Evolutionary conservation across 2,797 vertebrate genomes (phyloP).

Genomic region (Cyprinodon diabolis): DNA sequence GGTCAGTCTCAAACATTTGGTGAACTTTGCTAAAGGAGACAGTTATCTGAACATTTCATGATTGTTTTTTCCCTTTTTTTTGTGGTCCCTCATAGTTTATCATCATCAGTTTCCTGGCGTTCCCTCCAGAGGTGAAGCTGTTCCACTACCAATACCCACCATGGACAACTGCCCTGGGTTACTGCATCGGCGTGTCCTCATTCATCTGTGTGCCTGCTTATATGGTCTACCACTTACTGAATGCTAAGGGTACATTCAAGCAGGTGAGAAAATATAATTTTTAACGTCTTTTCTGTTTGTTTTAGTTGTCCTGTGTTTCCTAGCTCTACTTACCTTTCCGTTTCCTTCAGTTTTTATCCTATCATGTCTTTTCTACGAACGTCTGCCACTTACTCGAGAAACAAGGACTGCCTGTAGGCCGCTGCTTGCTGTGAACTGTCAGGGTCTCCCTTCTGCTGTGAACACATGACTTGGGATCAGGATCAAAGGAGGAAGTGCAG

Average conservation of each 20-base stretch:
- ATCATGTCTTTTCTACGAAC: neutral
- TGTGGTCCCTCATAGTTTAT: slow-evolving; percentile 84
- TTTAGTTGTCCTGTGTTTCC: neutral
- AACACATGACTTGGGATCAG: slow-evolving; percentile 40
- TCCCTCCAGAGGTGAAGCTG: slow-evolving; percentile 87
- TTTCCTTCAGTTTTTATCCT: neutral
- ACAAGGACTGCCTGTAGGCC: slow-evolving; percentile 13
- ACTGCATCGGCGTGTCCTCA: slow-evolving; percentile 95
- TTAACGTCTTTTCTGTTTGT: neutral
- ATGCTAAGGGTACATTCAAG: slow-evolving; percentile 91
- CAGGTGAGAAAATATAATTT: slow-evolving; percentile 77
- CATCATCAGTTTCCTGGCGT: slow-evolving; percentile 93
- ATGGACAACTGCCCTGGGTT: slow-evolving; percentile 93
- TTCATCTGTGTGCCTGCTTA: slow-evolving; percentile 94
- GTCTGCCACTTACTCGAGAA: slow-evolving; percentile 14
- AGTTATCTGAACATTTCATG: neutral
- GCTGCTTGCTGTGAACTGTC: slow-evolving; percentile 13
- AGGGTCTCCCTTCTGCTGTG: slow-evolving; percentile 29
- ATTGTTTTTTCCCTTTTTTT: neutral
- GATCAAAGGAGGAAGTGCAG: slow-evolving; percentile 55
- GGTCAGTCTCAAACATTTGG: slow-evolving; percentile 80
- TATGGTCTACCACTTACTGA: slow-evolving; percentile 88
- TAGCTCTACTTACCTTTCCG: neutral
- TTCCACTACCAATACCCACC: slow-evolving; percentile 91
- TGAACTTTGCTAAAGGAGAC: neutral